Percentiles rank a stretch among this genome's conserved stretches.
Evolutionary conservation across 1,140 invertebrate species (phyloP).

Genomic region (Laupala kohalensis): DNA sequence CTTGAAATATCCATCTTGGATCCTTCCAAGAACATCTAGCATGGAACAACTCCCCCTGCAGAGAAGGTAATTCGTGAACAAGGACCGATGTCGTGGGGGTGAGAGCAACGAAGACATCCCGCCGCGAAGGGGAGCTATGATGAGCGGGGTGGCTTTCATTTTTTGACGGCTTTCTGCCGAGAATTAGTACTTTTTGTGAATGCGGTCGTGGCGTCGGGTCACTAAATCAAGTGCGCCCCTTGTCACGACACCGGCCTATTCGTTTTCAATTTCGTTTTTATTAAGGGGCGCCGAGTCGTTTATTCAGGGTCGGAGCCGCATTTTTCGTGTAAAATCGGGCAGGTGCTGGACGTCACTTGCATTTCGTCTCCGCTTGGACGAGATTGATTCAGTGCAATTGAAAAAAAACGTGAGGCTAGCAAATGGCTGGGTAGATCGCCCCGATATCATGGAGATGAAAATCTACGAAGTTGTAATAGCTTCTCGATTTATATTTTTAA

Average conservation of each 20-base stretch:
- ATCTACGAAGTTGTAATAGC: neutral
- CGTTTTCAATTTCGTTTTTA: neutral
- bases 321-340: neutral
- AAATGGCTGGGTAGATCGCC: neutral
- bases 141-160: neutral
- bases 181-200: neutral
- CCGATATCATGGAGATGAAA: neutral
- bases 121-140: neutral
- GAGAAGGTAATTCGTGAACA: no score
- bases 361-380: neutral
- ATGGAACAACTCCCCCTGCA: no score
- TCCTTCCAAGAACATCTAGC: no score
- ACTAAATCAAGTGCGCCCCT: neutral
- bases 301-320: neutral
- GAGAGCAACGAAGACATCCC: no score
- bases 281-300: neutral
- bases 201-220: neutral
- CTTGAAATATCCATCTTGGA: no score
- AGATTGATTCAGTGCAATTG: neutral
- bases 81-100: no score
- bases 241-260: neutral
- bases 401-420: neutral
- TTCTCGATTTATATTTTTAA: neutral
- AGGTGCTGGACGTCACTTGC: neutral
- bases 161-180: neutral